phyloP scores from a whole-genome alignment of 2,797 vertebrate species.

The Hypotaenidia philippensis region DNA sequence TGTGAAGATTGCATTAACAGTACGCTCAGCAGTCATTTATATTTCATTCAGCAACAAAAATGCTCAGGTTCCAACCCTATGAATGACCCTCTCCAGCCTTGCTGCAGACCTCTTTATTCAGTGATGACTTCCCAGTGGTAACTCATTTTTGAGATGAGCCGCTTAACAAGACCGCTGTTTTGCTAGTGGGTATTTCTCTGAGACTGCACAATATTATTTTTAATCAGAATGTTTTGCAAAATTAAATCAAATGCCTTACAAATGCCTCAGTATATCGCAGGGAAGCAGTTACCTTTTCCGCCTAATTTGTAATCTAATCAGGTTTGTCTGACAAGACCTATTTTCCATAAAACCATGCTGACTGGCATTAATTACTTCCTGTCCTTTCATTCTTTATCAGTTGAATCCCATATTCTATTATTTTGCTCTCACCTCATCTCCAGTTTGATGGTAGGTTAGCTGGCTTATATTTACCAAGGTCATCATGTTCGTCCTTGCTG shows the following conservation, averaged over 20 bases:
- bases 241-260: constrained; percentile 30
- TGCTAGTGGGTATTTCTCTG: background rate
- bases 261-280: background rate
- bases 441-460: constrained; percentile 33
- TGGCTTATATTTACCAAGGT: constrained; percentile 61
- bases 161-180: background rate
- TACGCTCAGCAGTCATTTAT: background rate
- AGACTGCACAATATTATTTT: background rate
- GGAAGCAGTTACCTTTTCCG: constrained; percentile 28
- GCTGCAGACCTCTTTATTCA: background rate
- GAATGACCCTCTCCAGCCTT: background rate
- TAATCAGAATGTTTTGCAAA: constrained; percentile 5
- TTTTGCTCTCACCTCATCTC: constrained; percentile 20
- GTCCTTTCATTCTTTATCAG: constrained; percentile 65
- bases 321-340: constrained; percentile 57
- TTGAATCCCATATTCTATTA: constrained; percentile 31
- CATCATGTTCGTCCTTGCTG: constrained; percentile 32
- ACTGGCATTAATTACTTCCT: constrained; percentile 71
- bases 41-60: background rate
- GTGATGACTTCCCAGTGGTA: background rate
- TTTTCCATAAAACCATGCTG: constrained; percentile 69
- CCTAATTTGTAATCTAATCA: constrained; percentile 63
- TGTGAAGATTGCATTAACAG: background rate
- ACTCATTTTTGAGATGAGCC: background rate
- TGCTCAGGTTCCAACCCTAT: background rate